phyloP scores from a whole-genome alignment of 2,113 vertebrate genomes.

The Martes martes region DNA sequence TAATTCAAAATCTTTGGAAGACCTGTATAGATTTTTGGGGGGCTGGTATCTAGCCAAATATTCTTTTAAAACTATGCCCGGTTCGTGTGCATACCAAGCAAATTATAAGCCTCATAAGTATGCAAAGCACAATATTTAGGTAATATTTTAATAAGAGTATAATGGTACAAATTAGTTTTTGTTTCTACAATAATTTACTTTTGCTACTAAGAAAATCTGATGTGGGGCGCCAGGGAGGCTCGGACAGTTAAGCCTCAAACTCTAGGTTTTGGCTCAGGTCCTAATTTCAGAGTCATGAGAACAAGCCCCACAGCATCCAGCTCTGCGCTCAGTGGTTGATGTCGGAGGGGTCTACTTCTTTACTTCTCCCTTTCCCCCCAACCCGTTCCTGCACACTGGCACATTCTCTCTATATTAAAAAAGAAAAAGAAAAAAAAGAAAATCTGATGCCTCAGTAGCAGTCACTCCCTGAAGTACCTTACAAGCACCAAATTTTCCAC shows the following conservation, averaged over 20 bases:
- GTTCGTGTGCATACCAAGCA: neutral
- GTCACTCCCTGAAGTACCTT: neutral
- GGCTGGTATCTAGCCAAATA: slow-evolving; percentile 8
- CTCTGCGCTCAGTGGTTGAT: neutral
- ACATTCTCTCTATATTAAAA: neutral
- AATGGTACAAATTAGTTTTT: neutral
- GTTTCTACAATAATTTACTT: slow-evolving; percentile 1
- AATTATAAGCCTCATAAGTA: slow-evolving; percentile 28
- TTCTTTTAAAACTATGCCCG: neutral
- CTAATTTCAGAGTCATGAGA: neutral
- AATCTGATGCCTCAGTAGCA: neutral
- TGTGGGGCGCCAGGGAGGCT: neutral
- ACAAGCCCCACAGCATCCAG: neutral
- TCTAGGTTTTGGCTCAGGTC: neutral
- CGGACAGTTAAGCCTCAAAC: neutral
- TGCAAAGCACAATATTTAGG: neutral
- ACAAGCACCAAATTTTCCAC: neutral
- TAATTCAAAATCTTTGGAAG: slow-evolving; percentile 42
- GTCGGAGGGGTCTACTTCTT: neutral
- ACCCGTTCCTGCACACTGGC: neutral
- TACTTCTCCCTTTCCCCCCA: neutral
- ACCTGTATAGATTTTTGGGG: neutral
- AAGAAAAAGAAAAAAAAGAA: neutral
- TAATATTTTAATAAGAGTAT: slow-evolving; percentile 15
- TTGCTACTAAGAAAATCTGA: neutral